Conservation (phyloP, 1,140 invertebrate species). For the Apis cerana region DNA sequence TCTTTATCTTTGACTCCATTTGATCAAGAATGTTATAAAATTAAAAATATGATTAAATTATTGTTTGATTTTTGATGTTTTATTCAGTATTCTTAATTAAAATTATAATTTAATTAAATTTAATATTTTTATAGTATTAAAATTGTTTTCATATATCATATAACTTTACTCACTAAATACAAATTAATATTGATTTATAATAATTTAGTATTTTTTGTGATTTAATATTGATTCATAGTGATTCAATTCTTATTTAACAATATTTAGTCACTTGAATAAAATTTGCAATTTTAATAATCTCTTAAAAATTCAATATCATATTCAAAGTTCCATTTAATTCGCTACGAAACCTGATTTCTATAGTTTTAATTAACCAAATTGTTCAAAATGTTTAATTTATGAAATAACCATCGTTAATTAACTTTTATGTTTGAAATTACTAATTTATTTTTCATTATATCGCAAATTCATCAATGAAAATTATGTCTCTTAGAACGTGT, state of each 20-base stretch:
- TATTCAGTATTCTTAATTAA: too few relatives aligned
- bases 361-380: background rate
- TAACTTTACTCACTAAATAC: background rate
- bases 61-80: background rate
- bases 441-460: too few relatives aligned
- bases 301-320: background rate
- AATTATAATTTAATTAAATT: too few relatives aligned
- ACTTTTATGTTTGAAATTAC: too few relatives aligned
- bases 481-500: constrained; percentile 40
- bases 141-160: background rate
- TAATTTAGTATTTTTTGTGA: too few relatives aligned
- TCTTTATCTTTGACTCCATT: accelerated
- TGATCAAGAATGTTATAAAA: background rate
- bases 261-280: too few relatives aligned
- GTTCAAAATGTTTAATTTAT: accelerated
- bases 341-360: background rate
- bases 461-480: too few relatives aligned
- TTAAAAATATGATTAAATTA: background rate
- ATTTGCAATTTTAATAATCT: too few relatives aligned
- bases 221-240: too few relatives aligned
- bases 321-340: background rate
- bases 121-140: background rate
- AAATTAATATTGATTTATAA: too few relatives aligned
- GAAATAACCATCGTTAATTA: background rate
- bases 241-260: too few relatives aligned